Conservation (phyloP, 2,113 vertebrate species). For the Grus americana region DNA sequence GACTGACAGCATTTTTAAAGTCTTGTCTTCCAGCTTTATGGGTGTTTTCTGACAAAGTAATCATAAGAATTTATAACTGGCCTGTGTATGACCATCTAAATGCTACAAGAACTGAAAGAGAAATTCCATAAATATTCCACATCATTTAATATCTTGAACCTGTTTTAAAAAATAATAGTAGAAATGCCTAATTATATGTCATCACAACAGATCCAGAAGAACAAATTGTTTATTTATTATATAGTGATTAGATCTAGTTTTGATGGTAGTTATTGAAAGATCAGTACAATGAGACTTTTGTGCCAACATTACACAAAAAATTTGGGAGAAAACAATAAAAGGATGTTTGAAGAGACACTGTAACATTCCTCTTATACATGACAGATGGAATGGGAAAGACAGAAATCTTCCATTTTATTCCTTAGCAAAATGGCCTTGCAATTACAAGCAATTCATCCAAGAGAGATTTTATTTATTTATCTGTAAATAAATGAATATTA, state of each 20-base stretch:
- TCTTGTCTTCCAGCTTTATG: neutral
- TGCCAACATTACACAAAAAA: neutral
- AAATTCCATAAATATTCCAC: neutral
- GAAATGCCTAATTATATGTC: neutral
- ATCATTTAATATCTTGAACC: neutral
- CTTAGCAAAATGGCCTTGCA: neutral
- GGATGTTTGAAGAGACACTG: neutral
- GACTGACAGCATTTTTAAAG: neutral
- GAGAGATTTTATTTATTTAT: neutral
- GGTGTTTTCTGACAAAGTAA: constrained; percentile 14
- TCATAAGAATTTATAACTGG: constrained; percentile 25
- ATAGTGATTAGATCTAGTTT: neutral
- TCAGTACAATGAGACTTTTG: neutral
- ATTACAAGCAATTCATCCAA: neutral
- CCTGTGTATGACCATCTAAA: neutral
- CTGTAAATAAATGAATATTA: neutral
- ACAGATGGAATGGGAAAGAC: neutral
- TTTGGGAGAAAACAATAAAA: neutral
- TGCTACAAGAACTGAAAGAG: neutral
- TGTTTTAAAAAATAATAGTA: neutral
- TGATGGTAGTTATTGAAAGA: neutral
- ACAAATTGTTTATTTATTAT: neutral
- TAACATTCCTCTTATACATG: accelerated
- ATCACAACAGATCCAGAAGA: neutral
- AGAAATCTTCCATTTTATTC: neutral